Conservation (phyloP, 2,888 invertebrate genomes). For the Teleiodes luculella region DNA sequence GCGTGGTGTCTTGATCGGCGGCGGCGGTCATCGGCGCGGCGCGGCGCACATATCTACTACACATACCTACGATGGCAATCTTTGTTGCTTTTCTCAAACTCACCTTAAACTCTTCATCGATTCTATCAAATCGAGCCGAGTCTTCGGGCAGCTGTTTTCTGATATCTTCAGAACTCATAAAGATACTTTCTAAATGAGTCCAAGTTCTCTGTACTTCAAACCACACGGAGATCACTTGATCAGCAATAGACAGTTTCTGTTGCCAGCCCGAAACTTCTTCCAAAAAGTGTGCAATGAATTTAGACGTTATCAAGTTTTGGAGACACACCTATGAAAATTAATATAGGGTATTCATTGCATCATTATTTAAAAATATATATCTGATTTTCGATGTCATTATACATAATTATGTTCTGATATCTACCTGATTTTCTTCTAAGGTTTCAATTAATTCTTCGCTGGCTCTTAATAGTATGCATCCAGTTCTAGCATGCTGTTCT, state of each 20-base stretch:
- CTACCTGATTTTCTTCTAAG: slow-evolving; percentile 96
- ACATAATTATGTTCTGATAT: slow-evolving; percentile 11
- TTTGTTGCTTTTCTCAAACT: slow-evolving; percentile 13
- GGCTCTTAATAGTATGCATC: slow-evolving; percentile 90
- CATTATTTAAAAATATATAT: no score
- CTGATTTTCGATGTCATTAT: no score
- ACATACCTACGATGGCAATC: not conserved
- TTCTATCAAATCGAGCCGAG: slow-evolving; percentile 93
- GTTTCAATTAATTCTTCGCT: slow-evolving; percentile 98
- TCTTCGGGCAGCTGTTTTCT: slow-evolving; percentile 95
- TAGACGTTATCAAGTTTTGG: slow-evolving; percentile 97
- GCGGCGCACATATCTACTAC: no score
- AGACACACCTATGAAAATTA: slow-evolving; percentile 85
- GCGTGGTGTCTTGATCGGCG: no score
- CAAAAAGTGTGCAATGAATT: slow-evolving; percentile 96
- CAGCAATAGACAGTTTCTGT: slow-evolving; percentile 92
- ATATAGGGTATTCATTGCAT: not conserved
- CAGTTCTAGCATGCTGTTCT: slow-evolving; percentile 92
- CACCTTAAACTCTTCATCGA: slow-evolving; percentile 94
- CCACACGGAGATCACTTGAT: slow-evolving; percentile 95
- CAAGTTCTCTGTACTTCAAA: slow-evolving; percentile 98
- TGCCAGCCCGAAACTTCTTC: slow-evolving; percentile 98
- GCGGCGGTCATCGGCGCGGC: no score
- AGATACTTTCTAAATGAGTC: slow-evolving; percentile 98
- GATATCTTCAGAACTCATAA: slow-evolving; percentile 98